phyloP scores from a whole-genome alignment of 2,888 invertebrate species.

The Apotomis capreana region DNA sequence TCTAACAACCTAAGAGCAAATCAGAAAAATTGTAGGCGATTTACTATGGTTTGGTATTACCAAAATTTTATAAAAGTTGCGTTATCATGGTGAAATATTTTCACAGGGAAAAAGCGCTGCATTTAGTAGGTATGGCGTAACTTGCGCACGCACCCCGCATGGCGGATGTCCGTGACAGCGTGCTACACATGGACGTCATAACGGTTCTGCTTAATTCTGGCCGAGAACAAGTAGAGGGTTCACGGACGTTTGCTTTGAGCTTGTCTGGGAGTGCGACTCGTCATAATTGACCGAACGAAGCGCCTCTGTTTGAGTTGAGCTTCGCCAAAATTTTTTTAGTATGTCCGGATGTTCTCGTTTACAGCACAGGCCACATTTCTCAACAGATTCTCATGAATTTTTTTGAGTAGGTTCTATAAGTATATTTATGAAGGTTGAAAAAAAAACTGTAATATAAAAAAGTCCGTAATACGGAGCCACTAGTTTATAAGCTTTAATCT shows the following conservation, averaged over 20 bases:
- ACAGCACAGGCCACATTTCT: no score
- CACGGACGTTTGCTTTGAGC: constrained; percentile 7
- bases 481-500: no score
- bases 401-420: no score
- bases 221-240: constrained; percentile 6
- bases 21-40: no score
- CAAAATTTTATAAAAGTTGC: not conserved
- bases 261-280: constrained; percentile 11
- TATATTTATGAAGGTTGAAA: no score
- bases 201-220: constrained; percentile 27
- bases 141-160: not conserved
- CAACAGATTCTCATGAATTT: no score
- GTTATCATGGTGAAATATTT: constrained; percentile 21
- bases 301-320: no score
- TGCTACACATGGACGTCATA: constrained; percentile 17
- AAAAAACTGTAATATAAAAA: no score
- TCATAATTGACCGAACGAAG: not conserved
- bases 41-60: not conserved
- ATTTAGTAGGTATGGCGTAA: not conserved
- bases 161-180: constrained; percentile 31
- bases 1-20: no score
- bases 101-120: not conserved
- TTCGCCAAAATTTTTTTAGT: no score
- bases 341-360: no score
- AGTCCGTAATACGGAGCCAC: no score